Evolutionary conservation across 2,113 vertebrate species (phyloP).

Genomic region (Aramus guarauna): DNA sequence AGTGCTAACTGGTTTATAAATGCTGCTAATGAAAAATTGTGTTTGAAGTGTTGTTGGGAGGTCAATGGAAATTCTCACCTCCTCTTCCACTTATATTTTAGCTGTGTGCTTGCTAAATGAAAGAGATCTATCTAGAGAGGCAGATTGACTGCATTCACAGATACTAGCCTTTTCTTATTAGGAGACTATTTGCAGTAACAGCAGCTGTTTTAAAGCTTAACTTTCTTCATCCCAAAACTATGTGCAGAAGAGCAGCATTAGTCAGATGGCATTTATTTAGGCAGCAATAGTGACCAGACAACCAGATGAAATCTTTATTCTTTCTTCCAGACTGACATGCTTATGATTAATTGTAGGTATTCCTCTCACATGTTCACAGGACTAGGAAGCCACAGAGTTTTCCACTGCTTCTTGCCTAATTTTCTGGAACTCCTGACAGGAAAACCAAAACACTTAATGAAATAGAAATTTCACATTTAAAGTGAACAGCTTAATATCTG

Average conservation of each 20-base stretch:
- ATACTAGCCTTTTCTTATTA: background rate
- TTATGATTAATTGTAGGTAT: background rate
- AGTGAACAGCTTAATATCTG: background rate
- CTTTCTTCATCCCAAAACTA: constrained; percentile 42
- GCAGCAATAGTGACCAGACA: background rate
- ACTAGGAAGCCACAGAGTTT: background rate
- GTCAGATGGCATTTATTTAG: background rate
- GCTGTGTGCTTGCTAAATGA: background rate
- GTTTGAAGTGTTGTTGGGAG: background rate
- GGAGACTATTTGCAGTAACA: constrained; percentile 25
- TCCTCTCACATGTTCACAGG: background rate
- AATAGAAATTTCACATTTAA: background rate
- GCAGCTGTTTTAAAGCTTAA: constrained; percentile 40
- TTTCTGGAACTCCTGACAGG: background rate
- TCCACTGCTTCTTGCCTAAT: background rate
- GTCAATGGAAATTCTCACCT: background rate
- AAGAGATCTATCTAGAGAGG: background rate
- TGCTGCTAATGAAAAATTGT: background rate
- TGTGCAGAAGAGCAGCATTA: constrained; percentile 15
- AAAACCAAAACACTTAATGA: background rate
- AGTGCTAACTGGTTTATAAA: background rate
- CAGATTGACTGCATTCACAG: background rate
- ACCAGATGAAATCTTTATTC: background rate
- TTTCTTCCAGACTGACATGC: background rate
- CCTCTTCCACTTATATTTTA: background rate